phyloP scores from a whole-genome alignment of 2,888 invertebrate species.

The Sinopyrophorus schimmeli region DNA sequence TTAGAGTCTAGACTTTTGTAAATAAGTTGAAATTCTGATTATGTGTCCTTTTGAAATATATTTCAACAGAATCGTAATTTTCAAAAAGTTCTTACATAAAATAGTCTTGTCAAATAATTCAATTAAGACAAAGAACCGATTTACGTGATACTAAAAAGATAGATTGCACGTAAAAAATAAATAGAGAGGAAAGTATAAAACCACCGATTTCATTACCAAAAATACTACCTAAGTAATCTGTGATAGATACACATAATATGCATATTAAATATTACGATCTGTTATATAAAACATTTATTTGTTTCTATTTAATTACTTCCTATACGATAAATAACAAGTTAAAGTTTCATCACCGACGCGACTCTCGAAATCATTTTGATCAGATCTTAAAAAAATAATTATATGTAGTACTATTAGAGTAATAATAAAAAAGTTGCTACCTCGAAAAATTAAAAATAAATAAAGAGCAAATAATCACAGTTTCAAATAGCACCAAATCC shows the following conservation, averaged over 20 bases:
- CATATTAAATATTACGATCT: constrained; percentile 20
- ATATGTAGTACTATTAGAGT: constrained; percentile 26
- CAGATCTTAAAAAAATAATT: constrained; percentile 36
- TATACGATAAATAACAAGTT: constrained; percentile 21
- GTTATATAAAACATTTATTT: constrained; percentile 30
- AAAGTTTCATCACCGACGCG: constrained; percentile 17
- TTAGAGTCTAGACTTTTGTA: too few relatives aligned
- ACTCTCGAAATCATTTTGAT: constrained; percentile 15
- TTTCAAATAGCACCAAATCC: constrained; percentile 56
- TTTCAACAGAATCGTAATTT: too few relatives aligned
- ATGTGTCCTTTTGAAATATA: too few relatives aligned
- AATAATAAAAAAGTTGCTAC: constrained; percentile 29
- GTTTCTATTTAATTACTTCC: constrained; percentile 23
- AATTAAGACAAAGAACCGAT: too few relatives aligned
- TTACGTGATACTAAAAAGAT: too few relatives aligned
- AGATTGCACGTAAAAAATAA: too few relatives aligned
- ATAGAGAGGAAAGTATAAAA: too few relatives aligned
- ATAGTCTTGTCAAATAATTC: too few relatives aligned
- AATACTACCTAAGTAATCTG: constrained; percentile 19
- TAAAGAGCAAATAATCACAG: constrained; percentile 52
- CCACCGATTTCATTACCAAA: constrained; percentile 10
- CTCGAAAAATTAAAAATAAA: constrained; percentile 33
- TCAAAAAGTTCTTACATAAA: too few relatives aligned
- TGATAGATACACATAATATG: constrained; percentile 16
- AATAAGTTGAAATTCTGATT: too few relatives aligned